Evolutionary conservation across 2,113 vertebrate genomes (phyloP).

Genomic region (Prietella phreatophila): DNA sequence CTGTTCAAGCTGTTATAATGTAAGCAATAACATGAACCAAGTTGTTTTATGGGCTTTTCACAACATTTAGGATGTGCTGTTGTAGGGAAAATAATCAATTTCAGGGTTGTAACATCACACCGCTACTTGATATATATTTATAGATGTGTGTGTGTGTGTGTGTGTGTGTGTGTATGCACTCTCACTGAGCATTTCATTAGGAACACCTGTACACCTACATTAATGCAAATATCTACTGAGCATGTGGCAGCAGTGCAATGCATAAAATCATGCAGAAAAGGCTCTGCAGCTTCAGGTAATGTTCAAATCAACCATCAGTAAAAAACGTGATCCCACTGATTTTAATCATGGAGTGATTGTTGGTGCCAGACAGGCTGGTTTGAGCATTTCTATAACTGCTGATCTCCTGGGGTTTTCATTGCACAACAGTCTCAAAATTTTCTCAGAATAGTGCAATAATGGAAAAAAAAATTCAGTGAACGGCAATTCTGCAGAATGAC

Average conservation of each 20-base stretch:
- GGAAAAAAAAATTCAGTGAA: too few species aligned
- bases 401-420: neutral
- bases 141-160: too few species aligned
- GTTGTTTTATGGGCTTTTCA: neutral
- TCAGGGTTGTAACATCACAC: neutral
- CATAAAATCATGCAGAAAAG: neutral
- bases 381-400: too few species aligned
- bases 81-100: neutral
- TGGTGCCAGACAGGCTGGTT: too few species aligned
- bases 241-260: neutral
- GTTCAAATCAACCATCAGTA: neutral
- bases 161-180: too few species aligned
- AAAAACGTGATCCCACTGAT: neutral
- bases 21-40: neutral
- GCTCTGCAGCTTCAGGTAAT: neutral
- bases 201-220: neutral
- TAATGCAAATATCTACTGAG: neutral
- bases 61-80: neutral
- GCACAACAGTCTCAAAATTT: neutral
- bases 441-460: too few species aligned
- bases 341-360: neutral
- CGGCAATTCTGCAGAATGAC: too few species aligned
- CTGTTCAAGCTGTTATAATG: neutral
- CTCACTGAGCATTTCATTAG: neutral
- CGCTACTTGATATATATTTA: neutral